phyloP scores from a whole-genome alignment of 2,797 vertebrate genomes.

The Champsocephalus esox region DNA sequence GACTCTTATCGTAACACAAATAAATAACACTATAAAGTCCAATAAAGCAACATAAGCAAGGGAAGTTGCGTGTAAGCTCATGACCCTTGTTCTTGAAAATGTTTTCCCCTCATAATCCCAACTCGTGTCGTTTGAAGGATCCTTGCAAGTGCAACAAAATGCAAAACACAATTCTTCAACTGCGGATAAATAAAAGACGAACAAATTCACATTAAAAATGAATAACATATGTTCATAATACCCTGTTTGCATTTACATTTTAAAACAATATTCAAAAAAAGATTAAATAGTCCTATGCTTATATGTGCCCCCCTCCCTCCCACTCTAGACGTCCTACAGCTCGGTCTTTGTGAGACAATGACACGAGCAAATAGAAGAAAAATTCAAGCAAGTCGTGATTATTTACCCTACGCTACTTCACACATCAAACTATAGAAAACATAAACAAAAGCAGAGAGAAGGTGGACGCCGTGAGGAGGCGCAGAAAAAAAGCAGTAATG shows the following conservation, averaged over 20 bases:
- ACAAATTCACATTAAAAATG: slow-evolving; percentile 96
- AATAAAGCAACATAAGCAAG: slow-evolving; percentile 90
- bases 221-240: slow-evolving; percentile 97
- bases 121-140: slow-evolving; percentile 86
- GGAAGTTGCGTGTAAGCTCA: slow-evolving; percentile 84
- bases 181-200: slow-evolving; percentile 92
- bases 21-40: slow-evolving; percentile 96
- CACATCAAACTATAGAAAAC: slow-evolving; percentile 91
- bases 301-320: slow-evolving; percentile 68
- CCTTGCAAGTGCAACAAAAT: slow-evolving; percentile 96
- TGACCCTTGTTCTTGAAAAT: slow-evolving; percentile 79
- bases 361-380: slow-evolving; percentile 89
- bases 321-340: slow-evolving; percentile 69
- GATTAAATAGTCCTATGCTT: slow-evolving; percentile 84
- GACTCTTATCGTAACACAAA: slow-evolving; percentile 89
- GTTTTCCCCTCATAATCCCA: slow-evolving; percentile 83
- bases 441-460: slow-evolving; percentile 75
- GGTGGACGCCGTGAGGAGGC: slow-evolving; percentile 71
- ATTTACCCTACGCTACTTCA: slow-evolving; percentile 87
- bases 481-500: slow-evolving; percentile 77
- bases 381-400: slow-evolving; percentile 93
- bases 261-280: slow-evolving; percentile 84
- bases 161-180: slow-evolving; percentile 89
- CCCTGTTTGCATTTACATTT: slow-evolving; percentile 96
- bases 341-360: slow-evolving; percentile 87